phyloP scores from a whole-genome alignment of 2,797 vertebrate species.

The Oreortyx pictus region DNA sequence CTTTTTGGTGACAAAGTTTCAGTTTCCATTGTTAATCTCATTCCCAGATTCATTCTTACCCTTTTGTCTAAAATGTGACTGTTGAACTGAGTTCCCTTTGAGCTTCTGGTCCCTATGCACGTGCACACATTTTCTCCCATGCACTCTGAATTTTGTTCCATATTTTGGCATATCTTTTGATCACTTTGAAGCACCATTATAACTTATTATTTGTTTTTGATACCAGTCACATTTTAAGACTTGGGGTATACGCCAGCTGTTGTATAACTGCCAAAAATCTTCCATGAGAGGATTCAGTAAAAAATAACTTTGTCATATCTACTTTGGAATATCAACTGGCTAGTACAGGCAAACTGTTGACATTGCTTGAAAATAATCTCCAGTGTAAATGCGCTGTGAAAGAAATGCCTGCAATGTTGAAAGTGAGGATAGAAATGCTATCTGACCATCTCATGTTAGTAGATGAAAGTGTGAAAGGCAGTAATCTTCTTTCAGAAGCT shows the following conservation, averaged over 20 bases:
- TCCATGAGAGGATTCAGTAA: background rate
- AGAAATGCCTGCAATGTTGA: background rate
- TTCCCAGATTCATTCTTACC: constrained; percentile 40
- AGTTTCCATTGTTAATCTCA: constrained; percentile 57
- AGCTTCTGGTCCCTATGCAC: background rate
- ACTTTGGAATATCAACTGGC: background rate
- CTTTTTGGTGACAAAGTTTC: constrained; percentile 2
- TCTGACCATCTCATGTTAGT: background rate
- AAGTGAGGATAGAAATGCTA: background rate
- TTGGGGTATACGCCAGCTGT: background rate
- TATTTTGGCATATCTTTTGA: background rate
- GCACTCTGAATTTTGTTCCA: background rate
- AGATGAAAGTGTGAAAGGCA: background rate
- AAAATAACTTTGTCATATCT: background rate
- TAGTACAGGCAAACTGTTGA: background rate
- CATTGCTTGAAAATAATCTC: background rate
- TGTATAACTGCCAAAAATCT: constrained; percentile 3
- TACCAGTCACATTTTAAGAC: constrained; percentile 58
- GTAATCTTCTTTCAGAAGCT: background rate
- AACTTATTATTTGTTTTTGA: background rate
- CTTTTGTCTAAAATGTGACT: constrained; percentile 67
- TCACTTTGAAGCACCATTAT: rapidly evolving
- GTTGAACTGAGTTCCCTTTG: background rate
- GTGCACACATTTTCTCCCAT: background rate
- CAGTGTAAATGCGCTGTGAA: background rate